phyloP scores from a whole-genome alignment of 2,888 invertebrate genomes.

The Iphiclides podalirius region DNA sequence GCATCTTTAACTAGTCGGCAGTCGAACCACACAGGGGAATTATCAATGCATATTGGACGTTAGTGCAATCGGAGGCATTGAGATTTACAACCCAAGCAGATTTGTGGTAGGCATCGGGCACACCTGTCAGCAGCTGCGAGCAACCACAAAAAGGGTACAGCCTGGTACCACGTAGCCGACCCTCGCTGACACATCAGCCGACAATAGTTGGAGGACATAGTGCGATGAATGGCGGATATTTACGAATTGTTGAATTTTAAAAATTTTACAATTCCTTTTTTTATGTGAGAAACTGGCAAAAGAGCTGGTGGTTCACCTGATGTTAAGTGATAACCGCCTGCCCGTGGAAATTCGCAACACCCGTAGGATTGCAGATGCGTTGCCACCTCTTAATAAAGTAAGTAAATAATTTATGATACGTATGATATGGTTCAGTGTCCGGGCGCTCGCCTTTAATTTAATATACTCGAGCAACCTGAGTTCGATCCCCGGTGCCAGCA shows the following conservation, averaged over 20 bases:
- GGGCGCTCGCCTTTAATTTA: too few species aligned
- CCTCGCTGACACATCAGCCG: constrained; percentile 41
- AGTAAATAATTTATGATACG: too few species aligned
- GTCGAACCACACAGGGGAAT: neutral
- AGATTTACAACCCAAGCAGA: constrained; percentile 15
- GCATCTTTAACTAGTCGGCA: too few species aligned
- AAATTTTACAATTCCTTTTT: neutral
- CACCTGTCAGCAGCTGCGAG: constrained; percentile 32
- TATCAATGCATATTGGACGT: constrained; percentile 1
- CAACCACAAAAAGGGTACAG: constrained; percentile 24
- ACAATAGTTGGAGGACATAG: constrained; percentile 32
- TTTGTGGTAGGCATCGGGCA: constrained; percentile 12
- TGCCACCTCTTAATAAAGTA: too few species aligned
- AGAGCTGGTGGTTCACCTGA: too few species aligned
- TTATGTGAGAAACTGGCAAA: neutral
- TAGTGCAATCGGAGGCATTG: too few species aligned
- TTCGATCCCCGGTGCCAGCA: too few species aligned
- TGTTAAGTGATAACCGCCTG: too few species aligned
- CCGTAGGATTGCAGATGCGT: too few species aligned
- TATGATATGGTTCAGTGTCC: too few species aligned
- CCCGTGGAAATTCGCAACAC: too few species aligned
- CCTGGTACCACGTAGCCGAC: constrained; percentile 57
- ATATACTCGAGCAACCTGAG: too few species aligned
- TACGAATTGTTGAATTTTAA: neutral
- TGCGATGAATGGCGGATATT: constrained; percentile 33